phyloP scores from a whole-genome alignment of 1,140 invertebrate genomes.

The Drosophila setifemur region DNA sequence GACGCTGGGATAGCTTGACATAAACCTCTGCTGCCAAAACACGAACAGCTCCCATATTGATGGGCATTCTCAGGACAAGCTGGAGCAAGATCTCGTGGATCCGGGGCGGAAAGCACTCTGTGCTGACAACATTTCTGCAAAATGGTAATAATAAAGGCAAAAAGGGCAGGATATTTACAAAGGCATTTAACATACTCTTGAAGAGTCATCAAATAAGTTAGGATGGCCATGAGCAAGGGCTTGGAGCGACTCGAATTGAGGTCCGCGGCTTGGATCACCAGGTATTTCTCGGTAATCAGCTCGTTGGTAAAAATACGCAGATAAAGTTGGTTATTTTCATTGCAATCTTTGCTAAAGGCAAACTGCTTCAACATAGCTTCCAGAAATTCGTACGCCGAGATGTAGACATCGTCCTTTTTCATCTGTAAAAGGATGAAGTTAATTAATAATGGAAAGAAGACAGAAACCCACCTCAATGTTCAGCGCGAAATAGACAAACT shows the following conservation, averaged over 20 bases:
- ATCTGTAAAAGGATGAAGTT: conserved; percentile 23
- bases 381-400: conserved; percentile 37
- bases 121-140: conserved; percentile 37
- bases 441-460: background rate
- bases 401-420: background rate
- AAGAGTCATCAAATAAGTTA: conserved; percentile 41
- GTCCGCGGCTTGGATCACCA: conserved; percentile 40
- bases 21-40: conserved; percentile 42
- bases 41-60: background rate
- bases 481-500: conserved; percentile 35
- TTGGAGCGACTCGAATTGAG: conserved; percentile 11
- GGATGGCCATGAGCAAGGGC: conserved; percentile 20
- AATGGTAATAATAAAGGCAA: no score
- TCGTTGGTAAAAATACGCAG: conserved; percentile 44
- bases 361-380: conserved; percentile 29
- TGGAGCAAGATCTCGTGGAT: conserved; percentile 44
- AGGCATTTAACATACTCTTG: conserved; percentile 32
- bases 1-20: conserved; percentile 38
- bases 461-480: conserved; percentile 9
- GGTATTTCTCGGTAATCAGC: conserved; percentile 31
- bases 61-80: conserved; percentile 23
- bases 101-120: conserved; percentile 38
- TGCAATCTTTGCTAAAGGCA: background rate
- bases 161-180: no score
- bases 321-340: conserved; percentile 12